A percentile compares a stretch with the other conserved stretches of the same genome.
Conservation (phyloP, 2,797 vertebrate species). For the Alcedo atthis region DNA sequence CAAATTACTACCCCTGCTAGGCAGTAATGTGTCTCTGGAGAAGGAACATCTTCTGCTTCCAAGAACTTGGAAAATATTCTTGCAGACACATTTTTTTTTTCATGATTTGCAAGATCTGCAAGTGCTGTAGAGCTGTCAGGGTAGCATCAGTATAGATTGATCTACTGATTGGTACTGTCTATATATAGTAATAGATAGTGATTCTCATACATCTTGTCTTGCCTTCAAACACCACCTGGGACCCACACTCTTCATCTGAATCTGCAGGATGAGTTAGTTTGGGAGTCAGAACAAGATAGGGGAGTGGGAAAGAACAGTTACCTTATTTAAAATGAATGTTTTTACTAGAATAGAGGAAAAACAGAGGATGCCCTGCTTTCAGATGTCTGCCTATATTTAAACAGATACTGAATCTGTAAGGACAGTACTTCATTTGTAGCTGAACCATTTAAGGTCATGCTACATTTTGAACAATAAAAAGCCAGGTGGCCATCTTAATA, state of each 20-base stretch:
- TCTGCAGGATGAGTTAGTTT: background rate
- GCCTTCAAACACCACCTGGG: conserved; percentile 10
- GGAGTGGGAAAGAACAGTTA: background rate
- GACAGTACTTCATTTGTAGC: background rate
- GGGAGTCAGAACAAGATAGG: background rate
- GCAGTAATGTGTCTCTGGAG: background rate
- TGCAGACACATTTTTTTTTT: background rate
- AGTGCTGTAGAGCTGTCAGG: background rate
- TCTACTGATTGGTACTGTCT: background rate
- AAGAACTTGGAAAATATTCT: background rate
- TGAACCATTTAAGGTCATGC: background rate
- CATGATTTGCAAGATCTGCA: background rate
- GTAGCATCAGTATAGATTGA: conserved; percentile 30
- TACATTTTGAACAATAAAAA: background rate
- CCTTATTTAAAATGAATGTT: background rate
- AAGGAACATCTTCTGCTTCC: background rate
- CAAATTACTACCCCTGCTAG: background rate
- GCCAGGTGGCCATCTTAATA: background rate
- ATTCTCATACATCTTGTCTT: background rate
- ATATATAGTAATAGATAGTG: background rate
- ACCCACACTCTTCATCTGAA: background rate
- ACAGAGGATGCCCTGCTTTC: background rate
- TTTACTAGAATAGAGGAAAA: background rate
- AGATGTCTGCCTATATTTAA: background rate
- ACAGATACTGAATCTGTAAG: background rate